Percentiles rank a stretch among this genome's conserved stretches.
These are phyloP conservation scores for Lamellibrachia satsuma DNA, from an alignment of 2,888 invertebrate species.

Conservation along the genomic window DNA sequence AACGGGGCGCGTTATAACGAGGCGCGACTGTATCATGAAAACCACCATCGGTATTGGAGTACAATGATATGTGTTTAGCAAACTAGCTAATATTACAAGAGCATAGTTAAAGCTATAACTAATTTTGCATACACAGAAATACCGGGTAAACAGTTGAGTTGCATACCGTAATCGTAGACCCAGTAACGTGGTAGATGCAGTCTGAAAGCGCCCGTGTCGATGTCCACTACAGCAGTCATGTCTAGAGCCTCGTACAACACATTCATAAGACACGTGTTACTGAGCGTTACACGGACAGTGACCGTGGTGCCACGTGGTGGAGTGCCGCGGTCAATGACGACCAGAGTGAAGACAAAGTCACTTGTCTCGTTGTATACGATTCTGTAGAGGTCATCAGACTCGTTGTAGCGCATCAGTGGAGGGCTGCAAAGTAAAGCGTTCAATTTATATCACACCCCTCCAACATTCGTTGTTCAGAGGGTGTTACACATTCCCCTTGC, in stretches of 20 bases:
- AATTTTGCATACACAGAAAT: too few relatives aligned
- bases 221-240: conserved; percentile 44
- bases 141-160: background rate
- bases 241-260: conserved; percentile 46
- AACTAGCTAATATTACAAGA: too few relatives aligned
- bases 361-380: conserved; percentile 49
- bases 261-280: conserved; percentile 53
- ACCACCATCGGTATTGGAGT: too few relatives aligned
- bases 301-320: conserved; percentile 48
- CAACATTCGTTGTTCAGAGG: too few relatives aligned
- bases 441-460: background rate
- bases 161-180: conserved; percentile 50
- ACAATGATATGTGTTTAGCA: too few relatives aligned
- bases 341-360: conserved; percentile 45
- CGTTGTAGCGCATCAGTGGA: conserved; percentile 39
- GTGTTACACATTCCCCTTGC: too few relatives aligned
- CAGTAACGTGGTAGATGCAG: conserved; percentile 51
- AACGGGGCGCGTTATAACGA: too few relatives aligned
- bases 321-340: conserved; percentile 50
- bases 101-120: too few relatives aligned
- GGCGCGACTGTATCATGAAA: too few relatives aligned
- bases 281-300: conserved; percentile 45
- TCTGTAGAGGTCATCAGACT: conserved; percentile 40
- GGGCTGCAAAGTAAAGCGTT: conserved; percentile 37
- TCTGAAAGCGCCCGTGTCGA: conserved; percentile 45